Evolutionary conservation across 2,113 vertebrate genomes (phyloP).

Genomic region (Pholis gunnellus): DNA sequence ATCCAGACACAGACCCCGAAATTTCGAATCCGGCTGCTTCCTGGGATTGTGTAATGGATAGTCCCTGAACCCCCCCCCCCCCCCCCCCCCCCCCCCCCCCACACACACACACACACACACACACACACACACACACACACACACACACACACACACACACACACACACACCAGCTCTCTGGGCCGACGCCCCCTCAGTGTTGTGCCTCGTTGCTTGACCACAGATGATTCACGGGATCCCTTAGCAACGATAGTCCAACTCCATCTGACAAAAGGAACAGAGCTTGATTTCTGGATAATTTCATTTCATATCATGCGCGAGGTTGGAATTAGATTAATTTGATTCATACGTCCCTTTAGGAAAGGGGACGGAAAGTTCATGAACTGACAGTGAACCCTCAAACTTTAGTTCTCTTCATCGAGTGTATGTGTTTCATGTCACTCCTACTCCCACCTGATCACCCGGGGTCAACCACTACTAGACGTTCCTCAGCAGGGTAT

Average conservation of each 20-base stretch:
- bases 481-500: slow-evolving; percentile 48
- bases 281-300: slow-evolving; percentile 33
- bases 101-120: slow-evolving; percentile 10
- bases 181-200: slow-evolving; percentile 34
- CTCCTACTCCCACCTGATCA: slow-evolving; percentile 47
- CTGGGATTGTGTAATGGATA: slow-evolving; percentile 72
- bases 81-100: too few species aligned
- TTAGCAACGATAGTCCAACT: slow-evolving; percentile 25
- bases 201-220: slow-evolving; percentile 44
- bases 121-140: background rate
- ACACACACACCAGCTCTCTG: slow-evolving; percentile 28
- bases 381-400: slow-evolving; percentile 43
- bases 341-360: background rate
- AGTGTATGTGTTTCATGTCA: slow-evolving; percentile 1
- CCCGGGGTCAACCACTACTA: slow-evolving; percentile 17
- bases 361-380: slow-evolving; percentile 38
- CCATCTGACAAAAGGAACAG: slow-evolving; percentile 12
- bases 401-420: background rate
- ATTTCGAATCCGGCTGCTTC: slow-evolving; percentile 68
- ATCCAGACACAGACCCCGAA: slow-evolving; percentile 67
- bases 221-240: slow-evolving; percentile 21
- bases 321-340: slow-evolving; percentile 31
- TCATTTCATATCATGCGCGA: slow-evolving; percentile 4
- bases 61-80: too few species aligned
- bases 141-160: slow-evolving; percentile 11